A percentile compares a stretch with the other conserved stretches of the same genome.
These are phyloP conservation scores for Drosophila quadrilineata DNA, from an alignment of 1,140 invertebrate genomes.

Conservation along the genomic window DNA sequence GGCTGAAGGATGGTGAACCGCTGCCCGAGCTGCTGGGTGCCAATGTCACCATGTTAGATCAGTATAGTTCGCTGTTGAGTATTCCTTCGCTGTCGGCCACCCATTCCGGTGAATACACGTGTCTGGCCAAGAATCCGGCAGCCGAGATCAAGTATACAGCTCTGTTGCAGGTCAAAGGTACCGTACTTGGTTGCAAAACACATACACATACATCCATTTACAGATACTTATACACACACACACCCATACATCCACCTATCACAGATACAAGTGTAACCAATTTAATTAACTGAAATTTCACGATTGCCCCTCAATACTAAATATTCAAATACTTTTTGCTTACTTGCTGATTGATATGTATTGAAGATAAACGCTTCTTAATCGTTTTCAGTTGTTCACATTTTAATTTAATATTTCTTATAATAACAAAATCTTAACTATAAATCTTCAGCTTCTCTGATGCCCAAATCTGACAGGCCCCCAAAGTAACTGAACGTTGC, in stretches of 20 bases:
- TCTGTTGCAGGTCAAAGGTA: constrained; percentile 92
- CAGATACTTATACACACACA: constrained; percentile 1
- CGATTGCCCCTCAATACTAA: constrained; percentile 53
- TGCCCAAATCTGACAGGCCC: constrained; percentile 20
- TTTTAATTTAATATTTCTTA: constrained; percentile 52
- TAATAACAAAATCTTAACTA: constrained; percentile 24
- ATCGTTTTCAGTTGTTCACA: constrained; percentile 60
- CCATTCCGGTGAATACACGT: constrained; percentile 91
- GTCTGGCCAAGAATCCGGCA: constrained; percentile 89
- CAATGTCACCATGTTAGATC: constrained; percentile 88
- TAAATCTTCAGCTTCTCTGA: constrained; percentile 28
- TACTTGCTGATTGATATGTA: constrained; percentile 66
- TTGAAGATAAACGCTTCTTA: constrained; percentile 69
- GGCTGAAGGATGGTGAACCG: constrained; percentile 89
- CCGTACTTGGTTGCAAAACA: constrained; percentile 81
- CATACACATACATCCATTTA: neutral
- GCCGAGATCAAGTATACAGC: constrained; percentile 90
- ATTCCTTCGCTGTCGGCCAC: constrained; percentile 88
- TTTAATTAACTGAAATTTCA: constrained; percentile 50
- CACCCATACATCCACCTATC: neutral
- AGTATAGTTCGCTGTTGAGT: constrained; percentile 89
- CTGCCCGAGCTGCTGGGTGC: constrained; percentile 85
- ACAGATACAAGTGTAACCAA: too few relatives aligned
- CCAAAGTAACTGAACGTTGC: constrained; percentile 59
- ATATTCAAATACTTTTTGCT: constrained; percentile 61